Percentiles rank a stretch among this genome's conserved stretches.
These are phyloP conservation scores for Limnothrissa miodon DNA, from an alignment of 2,113 vertebrate species.

Conservation along the genomic window DNA sequence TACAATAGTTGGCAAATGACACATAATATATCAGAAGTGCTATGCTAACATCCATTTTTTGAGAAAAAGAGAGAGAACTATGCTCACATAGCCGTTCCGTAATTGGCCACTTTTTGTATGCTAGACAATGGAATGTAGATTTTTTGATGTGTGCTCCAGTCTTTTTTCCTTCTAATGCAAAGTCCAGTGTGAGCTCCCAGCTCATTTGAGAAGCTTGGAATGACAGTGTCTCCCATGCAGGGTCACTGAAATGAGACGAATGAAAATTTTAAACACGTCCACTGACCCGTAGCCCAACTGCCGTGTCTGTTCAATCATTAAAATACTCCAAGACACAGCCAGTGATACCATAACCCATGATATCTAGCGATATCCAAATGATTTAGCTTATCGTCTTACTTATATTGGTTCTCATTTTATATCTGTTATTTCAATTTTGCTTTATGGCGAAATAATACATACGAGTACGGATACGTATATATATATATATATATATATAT, in stretches of 20 bases:
- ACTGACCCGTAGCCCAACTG: constrained; percentile 68
- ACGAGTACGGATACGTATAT: too few species aligned
- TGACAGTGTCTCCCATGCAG: constrained; percentile 64
- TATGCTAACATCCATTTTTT: not conserved
- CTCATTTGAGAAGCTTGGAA: constrained; percentile 71
- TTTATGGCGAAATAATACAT: not conserved
- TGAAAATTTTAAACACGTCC: constrained; percentile 67
- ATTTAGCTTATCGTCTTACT: constrained; percentile 55
- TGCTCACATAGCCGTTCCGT: constrained; percentile 33
- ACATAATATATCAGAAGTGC: not conserved
- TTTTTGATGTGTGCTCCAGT: constrained; percentile 36
- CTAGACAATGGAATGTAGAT: constrained; percentile 53
- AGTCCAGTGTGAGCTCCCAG: constrained; percentile 47
- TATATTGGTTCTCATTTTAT: constrained; percentile 53
- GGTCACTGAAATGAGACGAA: constrained; percentile 66
- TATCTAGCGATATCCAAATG: constrained; percentile 63
- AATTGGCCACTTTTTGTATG: constrained; percentile 46
- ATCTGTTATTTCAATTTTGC: constrained; percentile 48
- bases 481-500: too few species aligned
- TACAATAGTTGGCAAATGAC: not conserved
- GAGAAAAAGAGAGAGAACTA: not conserved
- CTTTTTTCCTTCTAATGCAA: constrained; percentile 43
- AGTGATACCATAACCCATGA: constrained; percentile 67
- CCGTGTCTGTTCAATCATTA: constrained; percentile 74
- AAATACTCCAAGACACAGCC: constrained; percentile 66